These are phyloP conservation scores for Ellobius talpinus DNA, from an alignment of 2,113 vertebrate genomes.

Conservation along the genomic window DNA sequence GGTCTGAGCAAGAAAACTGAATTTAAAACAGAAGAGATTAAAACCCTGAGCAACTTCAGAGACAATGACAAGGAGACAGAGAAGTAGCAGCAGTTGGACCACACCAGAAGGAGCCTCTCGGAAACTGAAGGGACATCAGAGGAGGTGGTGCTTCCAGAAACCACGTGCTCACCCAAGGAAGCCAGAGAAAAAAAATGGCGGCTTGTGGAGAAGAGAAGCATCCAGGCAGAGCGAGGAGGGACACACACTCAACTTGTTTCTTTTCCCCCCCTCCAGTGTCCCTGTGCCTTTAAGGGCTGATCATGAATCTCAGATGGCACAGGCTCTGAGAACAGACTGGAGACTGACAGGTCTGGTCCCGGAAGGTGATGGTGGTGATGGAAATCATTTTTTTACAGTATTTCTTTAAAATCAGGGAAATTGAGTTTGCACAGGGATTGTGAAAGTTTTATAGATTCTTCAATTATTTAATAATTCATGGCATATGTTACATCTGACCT, in stretches of 20 bases:
- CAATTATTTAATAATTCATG: slow-evolving; percentile 25
- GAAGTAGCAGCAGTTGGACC: not conserved
- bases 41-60: not conserved
- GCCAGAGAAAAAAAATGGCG: not conserved
- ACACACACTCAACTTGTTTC: not conserved
- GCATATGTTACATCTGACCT: not conserved
- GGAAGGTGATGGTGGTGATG: not conserved
- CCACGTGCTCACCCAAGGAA: not conserved
- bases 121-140: not conserved
- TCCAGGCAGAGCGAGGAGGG: not conserved
- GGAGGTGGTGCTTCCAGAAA: not conserved
- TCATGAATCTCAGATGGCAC: not conserved
- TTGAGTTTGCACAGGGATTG: slow-evolving; percentile 25
- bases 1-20: not conserved
- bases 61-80: not conserved
- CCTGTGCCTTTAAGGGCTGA: not conserved
- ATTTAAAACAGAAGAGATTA: not conserved
- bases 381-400: not conserved
- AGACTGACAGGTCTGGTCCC: not conserved
- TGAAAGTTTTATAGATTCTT: slow-evolving; percentile 50
- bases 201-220: not conserved
- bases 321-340: not conserved
- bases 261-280: not conserved
- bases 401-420: slow-evolving; percentile 19
- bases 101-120: not conserved